phyloP scores from a whole-genome alignment of 2,113 vertebrate species.

The Ifrita kowaldi region DNA sequence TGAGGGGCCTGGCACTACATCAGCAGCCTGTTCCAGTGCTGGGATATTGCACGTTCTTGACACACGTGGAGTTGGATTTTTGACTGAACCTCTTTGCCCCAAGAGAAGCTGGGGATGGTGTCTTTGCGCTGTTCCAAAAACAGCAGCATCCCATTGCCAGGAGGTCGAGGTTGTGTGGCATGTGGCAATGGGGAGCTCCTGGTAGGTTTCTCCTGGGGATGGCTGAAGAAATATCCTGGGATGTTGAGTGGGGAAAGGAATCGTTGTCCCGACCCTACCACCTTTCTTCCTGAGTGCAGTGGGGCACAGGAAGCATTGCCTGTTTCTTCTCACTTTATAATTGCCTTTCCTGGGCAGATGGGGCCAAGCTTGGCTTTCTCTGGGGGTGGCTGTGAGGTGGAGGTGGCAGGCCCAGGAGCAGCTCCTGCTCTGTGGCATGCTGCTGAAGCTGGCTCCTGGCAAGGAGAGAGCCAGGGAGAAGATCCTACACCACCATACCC shows the following conservation, averaged over 20 bases:
- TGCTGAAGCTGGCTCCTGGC: not conserved
- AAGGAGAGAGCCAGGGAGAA: not conserved
- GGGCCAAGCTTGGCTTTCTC: not conserved
- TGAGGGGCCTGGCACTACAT: rapidly evolving
- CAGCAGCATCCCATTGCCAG: not conserved
- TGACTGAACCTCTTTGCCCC: not conserved
- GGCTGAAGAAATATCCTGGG: not conserved
- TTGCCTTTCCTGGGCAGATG: not conserved
- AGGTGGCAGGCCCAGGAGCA: not conserved
- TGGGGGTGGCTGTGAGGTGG: not conserved
- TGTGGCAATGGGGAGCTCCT: not conserved
- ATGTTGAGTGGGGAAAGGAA: not conserved
- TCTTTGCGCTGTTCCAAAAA: not conserved
- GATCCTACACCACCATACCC: not conserved
- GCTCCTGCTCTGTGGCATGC: not conserved
- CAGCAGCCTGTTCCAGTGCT: not conserved
- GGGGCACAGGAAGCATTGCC: not conserved
- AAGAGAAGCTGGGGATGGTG: rapidly evolving
- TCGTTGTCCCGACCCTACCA: not conserved
- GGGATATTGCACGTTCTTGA: rapidly evolving
- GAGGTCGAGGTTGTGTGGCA: rapidly evolving
- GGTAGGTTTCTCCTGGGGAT: not conserved
- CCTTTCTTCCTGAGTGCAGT: not conserved
- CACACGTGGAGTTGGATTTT: not conserved
- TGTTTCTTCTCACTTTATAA: not conserved